Base-by-base conservation (phyloP, 2,113 vertebrate genomes). In the Helogale parvula region DNA sequence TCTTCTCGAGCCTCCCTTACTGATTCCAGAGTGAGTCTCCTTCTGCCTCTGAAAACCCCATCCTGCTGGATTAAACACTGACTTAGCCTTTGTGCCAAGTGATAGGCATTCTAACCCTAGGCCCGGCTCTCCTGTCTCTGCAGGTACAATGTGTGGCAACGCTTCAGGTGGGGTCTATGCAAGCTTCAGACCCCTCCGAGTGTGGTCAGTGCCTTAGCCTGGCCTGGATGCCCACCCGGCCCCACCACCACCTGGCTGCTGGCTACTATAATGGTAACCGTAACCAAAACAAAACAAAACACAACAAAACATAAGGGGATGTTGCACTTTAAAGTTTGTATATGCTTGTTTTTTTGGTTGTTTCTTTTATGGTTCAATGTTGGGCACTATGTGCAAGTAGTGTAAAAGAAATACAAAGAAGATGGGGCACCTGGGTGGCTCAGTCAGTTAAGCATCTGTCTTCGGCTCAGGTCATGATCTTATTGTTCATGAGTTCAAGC, bases 201-300 rank as follows among this genome's bases (percentile, higher is more conserved):
- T 99, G 99, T 0, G 99, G 99, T 7, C 99, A 99, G 94, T 99
- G 99, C 95, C 99, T 99, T 98, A 99, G 99, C 68, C 97, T 99
- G 97, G 99, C 99, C 74, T 99, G 99, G 99, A 98, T 99, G 97
- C 99, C 99, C 0, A 97, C 98, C 80, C 99, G 99, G 97, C 99
- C 99, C 35, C 99, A 99, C 94, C 99, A 99, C 52, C 94, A 99
- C 88, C 98, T 99, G 65, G 99, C 99, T 16, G 98, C 99, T 14
- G 99, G 99, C 45, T 99, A 99, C 96, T 99, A 99, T 27, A 99
- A 99, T 0, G 99, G 99, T 99, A 99, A 98, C 98, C 96, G n/a
- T n/a, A n/a, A n/a, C n/a, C n/a, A n/a, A n/a, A n/a, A n/a, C n/a
- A 92, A 84, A 7, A 47, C 8, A 77, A 82, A 95, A 60, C 21